These are phyloP conservation scores for Bos indicus DNA, from an alignment of 2,113 vertebrate species.

Conservation along the genomic window DNA sequence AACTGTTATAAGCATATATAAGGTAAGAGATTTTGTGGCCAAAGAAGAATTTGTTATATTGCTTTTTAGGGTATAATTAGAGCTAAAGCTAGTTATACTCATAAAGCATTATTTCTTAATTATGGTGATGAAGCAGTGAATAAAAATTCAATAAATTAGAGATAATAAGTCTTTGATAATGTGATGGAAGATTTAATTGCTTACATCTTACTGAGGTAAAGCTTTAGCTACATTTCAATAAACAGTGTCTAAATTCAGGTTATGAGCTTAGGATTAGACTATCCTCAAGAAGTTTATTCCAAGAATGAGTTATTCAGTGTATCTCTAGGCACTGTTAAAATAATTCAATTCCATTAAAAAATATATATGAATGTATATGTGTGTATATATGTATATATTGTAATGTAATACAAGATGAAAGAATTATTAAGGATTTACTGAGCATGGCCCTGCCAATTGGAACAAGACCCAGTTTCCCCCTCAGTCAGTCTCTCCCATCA, in stretches of 20 bases:
- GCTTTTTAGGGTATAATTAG: not conserved
- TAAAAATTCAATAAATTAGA: constrained; percentile 22
- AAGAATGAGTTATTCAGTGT: not conserved
- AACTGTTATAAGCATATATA: not conserved
- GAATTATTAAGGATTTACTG: not conserved
- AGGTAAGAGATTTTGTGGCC: not conserved
- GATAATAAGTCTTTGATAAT: constrained; percentile 35
- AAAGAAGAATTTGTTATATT: constrained; percentile 42
- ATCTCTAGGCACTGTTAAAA: not conserved
- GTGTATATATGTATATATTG: not conserved
- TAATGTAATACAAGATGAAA: not conserved
- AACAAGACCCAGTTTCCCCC: not conserved
- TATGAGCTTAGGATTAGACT: not conserved
- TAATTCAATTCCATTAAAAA: not conserved
- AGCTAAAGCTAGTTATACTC: not conserved
- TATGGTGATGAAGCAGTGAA: constrained; percentile 11
- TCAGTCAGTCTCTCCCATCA: not conserved
- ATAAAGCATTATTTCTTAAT: constrained; percentile 47
- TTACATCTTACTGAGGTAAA: constrained; percentile 16
- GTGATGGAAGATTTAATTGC: not conserved
- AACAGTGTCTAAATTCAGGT: not conserved
- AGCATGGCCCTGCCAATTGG: not conserved
- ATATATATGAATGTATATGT: not conserved
- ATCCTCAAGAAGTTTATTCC: constrained; percentile 25
- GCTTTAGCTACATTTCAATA: constrained; percentile 23